Evolutionary conservation across 35 echinoderm and acorn worm genomes (phyloP).

Genomic region (Ophiothrix spiculata): DNA sequence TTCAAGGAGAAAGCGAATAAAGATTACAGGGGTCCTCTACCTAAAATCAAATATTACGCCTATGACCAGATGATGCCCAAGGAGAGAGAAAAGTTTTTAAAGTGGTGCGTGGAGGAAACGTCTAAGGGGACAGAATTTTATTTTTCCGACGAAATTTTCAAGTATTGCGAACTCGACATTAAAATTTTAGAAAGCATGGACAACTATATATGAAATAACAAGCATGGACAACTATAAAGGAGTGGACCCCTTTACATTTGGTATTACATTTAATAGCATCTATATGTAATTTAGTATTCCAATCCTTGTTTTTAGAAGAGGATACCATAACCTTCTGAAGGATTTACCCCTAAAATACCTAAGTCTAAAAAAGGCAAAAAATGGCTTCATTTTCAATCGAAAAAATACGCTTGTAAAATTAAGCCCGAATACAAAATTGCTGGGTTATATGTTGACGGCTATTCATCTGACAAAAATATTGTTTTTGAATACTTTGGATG

Average conservation of each 20-base stretch:
- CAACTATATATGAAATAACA: conserved; percentile 10
- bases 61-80: not conserved
- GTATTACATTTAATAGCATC: conserved; percentile 23
- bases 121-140: not conserved
- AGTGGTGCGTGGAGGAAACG: not conserved
- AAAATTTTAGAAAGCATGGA: not conserved
- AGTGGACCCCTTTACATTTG: conserved; percentile 26
- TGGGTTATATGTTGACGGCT: not conserved
- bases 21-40: not conserved
- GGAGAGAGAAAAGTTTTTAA: not conserved
- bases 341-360: not conserved
- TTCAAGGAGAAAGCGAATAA: not conserved
- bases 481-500: not conserved
- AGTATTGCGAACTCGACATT: conserved; percentile 4
- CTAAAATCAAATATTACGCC: not conserved
- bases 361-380: not conserved
- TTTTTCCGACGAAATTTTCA: not conserved
- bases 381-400: not conserved
- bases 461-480: not conserved
- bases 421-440: not conserved
- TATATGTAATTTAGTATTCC: conserved; percentile 23
- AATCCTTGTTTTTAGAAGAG: not conserved
- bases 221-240: not conserved
- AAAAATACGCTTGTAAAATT: not conserved
- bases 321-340: not conserved